These are phyloP conservation scores for Aporophyla lueneburgensis DNA, from an alignment of 2,888 invertebrate species.

Conservation along the genomic window DNA sequence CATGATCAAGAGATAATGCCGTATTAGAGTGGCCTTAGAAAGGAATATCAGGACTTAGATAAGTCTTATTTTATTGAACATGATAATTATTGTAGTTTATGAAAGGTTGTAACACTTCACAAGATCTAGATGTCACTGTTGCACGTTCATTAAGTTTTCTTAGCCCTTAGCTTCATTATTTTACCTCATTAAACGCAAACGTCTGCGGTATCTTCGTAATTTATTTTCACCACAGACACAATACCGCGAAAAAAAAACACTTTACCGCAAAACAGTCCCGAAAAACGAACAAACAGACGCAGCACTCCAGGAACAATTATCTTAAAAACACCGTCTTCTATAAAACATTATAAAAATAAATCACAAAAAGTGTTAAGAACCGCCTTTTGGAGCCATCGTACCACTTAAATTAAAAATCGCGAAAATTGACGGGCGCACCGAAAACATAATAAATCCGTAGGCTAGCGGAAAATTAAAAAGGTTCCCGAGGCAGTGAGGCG, in stretches of 20 bases:
- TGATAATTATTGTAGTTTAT: not conserved
- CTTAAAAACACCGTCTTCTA: conserved; percentile 67
- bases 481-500: conserved; percentile 79
- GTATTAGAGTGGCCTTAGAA: too few species aligned
- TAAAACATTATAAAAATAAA: conserved; percentile 70
- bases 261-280: conserved; percentile 22
- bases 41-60: not conserved
- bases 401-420: conserved; percentile 87
- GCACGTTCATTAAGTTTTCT: not conserved
- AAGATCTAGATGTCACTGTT: not conserved
- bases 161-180: conserved; percentile 19
- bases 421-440: conserved; percentile 86
- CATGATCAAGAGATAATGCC: not conserved
- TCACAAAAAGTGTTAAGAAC: conserved; percentile 74
- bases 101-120: not conserved
- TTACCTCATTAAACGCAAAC: conserved; percentile 46
- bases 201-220: conserved; percentile 17
- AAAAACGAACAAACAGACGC: conserved; percentile 43
- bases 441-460: conserved; percentile 88
- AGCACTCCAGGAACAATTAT: conserved; percentile 66
- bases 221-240: conserved; percentile 32
- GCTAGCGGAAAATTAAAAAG: conserved; percentile 90
- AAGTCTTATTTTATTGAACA: too few species aligned
- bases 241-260: conserved; percentile 42
- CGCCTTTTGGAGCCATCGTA: conserved; percentile 80